A percentile compares a stretch with the other conserved stretches of the same genome.
Evolutionary conservation across 2,113 vertebrate genomes (phyloP).

Genomic region (Pseudorasbora parva): DNA sequence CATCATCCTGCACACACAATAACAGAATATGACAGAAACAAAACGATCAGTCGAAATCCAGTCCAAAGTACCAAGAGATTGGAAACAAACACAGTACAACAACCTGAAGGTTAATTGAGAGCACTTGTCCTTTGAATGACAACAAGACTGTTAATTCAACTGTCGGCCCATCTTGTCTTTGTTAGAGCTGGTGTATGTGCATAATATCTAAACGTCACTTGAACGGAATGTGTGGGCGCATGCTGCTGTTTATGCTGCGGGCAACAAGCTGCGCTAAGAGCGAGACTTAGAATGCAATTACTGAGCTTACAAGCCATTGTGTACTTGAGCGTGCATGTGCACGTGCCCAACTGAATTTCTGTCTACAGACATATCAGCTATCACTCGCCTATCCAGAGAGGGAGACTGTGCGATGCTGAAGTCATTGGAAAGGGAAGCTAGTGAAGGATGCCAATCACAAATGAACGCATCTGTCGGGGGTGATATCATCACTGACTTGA

Average conservation of each 20-base stretch:
- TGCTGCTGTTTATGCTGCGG: slow-evolving; percentile 35
- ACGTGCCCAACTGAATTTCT: slow-evolving; percentile 28
- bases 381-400: not conserved
- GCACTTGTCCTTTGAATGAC: not conserved
- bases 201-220: slow-evolving; percentile 27
- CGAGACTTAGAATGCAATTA: slow-evolving; percentile 38
- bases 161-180: not conserved
- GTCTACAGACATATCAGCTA: not conserved
- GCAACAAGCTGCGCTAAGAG: slow-evolving; percentile 16
- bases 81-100: not conserved
- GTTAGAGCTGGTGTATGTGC: slow-evolving; percentile 17
- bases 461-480: slow-evolving; percentile 1
- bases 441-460: slow-evolving; percentile 19
- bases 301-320: slow-evolving; percentile 25
- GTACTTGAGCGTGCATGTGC: slow-evolving; percentile 32
- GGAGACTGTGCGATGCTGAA: not conserved
- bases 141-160: not conserved
- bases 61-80: slow-evolving; percentile 10
- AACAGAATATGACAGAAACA: slow-evolving; percentile 16
- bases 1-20: slow-evolving; percentile 31
- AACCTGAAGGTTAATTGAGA: slow-evolving; percentile 2
- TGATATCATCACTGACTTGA: not conserved
- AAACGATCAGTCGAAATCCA: not conserved
- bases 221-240: slow-evolving; percentile 25
- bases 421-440: slow-evolving; percentile 12